Conservation (phyloP, 1,140 invertebrate genomes). For the Cepaea nemoralis region DNA sequence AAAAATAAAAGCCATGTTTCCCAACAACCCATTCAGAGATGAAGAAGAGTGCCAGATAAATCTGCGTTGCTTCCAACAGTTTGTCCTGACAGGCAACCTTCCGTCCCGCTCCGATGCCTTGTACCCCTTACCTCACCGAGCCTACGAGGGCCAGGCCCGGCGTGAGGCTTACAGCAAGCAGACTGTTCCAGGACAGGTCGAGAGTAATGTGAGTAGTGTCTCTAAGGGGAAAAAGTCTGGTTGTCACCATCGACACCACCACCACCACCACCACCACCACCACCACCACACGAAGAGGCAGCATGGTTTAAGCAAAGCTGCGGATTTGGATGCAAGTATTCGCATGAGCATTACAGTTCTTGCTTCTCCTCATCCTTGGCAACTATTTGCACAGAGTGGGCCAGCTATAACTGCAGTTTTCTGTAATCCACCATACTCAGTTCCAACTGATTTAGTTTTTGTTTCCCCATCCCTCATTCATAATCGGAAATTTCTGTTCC, state of each 20-base stretch:
- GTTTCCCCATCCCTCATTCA: neutral
- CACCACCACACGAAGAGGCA: constrained; percentile 22
- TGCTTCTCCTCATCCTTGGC: neutral
- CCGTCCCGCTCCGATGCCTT: constrained; percentile 44
- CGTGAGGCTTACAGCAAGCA: neutral
- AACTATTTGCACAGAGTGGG: neutral
- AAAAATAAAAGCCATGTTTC: constrained; percentile 85
- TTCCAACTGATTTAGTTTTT: neutral
- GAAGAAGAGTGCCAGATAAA: constrained; percentile 82
- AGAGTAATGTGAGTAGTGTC: neutral
- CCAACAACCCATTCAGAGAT: constrained; percentile 83
- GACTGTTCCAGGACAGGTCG: constrained; percentile 15
- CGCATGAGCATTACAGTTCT: neutral
- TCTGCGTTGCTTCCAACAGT: constrained; percentile 82
- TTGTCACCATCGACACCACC: no score
- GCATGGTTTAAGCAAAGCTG: neutral
- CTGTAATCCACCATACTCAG: neutral
- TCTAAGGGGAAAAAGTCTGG: constrained; percentile 4
- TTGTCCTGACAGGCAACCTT: constrained; percentile 52
- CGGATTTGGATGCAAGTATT: constrained; percentile 24
- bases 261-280: constrained; percentile 33
- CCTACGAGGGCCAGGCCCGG: constrained; percentile 48
- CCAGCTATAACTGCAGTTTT: neutral
- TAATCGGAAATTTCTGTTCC: neutral
- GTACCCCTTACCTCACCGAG: constrained; percentile 57